These are phyloP conservation scores for Eleginops maclovinus DNA, from an alignment of 2,113 vertebrate species.

Conservation along the genomic window DNA sequence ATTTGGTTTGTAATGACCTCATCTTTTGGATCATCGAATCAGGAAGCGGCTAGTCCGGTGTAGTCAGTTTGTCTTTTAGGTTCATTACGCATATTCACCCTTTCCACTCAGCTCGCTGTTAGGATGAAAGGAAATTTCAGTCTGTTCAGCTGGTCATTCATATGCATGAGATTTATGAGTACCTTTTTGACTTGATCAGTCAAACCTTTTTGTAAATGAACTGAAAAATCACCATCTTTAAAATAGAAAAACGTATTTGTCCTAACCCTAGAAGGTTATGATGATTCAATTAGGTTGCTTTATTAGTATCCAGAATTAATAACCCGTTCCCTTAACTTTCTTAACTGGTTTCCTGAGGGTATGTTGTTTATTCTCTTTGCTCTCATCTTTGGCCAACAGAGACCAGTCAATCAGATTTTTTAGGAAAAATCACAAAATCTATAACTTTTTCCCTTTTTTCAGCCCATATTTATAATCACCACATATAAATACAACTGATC, in stretches of 20 bases:
- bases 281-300: neutral
- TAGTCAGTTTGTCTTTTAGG: slow-evolving; percentile 29
- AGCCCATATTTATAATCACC: too few relatives aligned
- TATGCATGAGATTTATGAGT: neutral
- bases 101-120: neutral
- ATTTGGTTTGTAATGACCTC: slow-evolving; percentile 44
- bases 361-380: too few relatives aligned
- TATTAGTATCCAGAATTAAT: neutral
- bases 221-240: neutral
- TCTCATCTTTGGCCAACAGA: too few relatives aligned
- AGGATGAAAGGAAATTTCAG: neutral
- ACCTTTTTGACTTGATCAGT: slow-evolving; percentile 4
- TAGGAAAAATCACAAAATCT: too few relatives aligned
- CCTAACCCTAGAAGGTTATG: too few relatives aligned
- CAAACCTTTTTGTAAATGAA: neutral
- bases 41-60: slow-evolving; percentile 4
- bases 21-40: slow-evolving; percentile 53
- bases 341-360: too few relatives aligned
- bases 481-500: too few relatives aligned
- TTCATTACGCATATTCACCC: slow-evolving; percentile 41
- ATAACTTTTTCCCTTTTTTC: too few relatives aligned
- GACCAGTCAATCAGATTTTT: too few relatives aligned
- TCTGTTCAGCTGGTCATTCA: neutral
- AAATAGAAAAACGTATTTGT: too few relatives aligned
- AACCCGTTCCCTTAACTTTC: neutral